Evolutionary conservation across 2,888 invertebrate species (phyloP).

Genomic region (Lacanobia oleracea): DNA sequence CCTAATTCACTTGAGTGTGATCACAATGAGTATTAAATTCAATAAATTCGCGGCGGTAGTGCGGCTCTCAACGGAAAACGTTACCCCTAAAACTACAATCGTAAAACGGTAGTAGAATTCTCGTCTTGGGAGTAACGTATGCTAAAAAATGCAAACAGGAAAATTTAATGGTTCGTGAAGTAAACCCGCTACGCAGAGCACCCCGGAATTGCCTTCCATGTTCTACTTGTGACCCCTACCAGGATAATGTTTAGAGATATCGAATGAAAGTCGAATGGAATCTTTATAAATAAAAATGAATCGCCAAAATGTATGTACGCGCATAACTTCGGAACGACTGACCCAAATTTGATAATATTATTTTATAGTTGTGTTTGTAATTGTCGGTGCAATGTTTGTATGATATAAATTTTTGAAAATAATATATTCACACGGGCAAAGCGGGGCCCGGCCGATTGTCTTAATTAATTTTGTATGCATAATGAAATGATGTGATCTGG

Average conservation of each 20-base stretch:
- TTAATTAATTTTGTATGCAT: no score
- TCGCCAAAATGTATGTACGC: no score
- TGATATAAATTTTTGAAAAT: no score
- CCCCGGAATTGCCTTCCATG: slow-evolving; percentile 83
- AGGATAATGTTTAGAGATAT: slow-evolving; percentile 55
- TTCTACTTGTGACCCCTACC: slow-evolving; percentile 76
- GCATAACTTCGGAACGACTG: no score
- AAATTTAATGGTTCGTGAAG: slow-evolving; percentile 90
- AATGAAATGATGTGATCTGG: no score
- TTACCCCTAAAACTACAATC: slow-evolving; percentile 85
- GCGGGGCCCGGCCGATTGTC: no score
- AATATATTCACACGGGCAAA: no score
- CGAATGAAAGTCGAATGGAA: slow-evolving; percentile 45
- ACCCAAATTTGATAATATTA: no score
- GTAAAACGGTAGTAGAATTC: slow-evolving; percentile 81
- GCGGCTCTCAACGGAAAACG: slow-evolving; percentile 67
- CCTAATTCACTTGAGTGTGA: slow-evolving; percentile 69
- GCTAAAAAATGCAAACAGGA: slow-evolving; percentile 90
- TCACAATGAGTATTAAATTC: slow-evolving; percentile 71
- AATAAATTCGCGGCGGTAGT: slow-evolving; percentile 72
- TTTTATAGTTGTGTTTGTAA: no score
- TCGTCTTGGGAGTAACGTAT: slow-evolving; percentile 86
- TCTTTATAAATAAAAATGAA: no score
- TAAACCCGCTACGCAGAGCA: slow-evolving; percentile 84
- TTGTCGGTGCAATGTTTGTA: no score